phyloP scores from a whole-genome alignment of 2,888 invertebrate species.

The Trichogramma dendrolimi region DNA sequence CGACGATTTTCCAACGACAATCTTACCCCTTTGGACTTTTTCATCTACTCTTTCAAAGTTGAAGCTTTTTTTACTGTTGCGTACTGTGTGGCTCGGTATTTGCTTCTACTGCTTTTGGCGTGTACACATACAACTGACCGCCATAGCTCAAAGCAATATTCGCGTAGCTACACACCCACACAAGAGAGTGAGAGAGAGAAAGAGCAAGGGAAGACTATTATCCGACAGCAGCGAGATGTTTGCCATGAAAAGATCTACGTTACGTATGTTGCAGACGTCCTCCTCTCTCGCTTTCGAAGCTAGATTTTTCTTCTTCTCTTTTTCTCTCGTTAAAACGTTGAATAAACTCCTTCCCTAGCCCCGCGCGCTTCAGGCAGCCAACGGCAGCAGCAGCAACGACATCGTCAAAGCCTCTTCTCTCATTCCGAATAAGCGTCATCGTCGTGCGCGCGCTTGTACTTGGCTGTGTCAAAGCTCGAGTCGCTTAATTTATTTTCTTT shows the following conservation, averaged over 20 bases:
- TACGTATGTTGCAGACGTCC: neutral
- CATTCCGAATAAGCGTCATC: neutral
- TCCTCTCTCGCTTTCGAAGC: neutral
- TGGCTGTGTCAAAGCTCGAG: neutral
- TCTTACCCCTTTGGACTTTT: too few relatives aligned
- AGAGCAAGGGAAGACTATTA: constrained; percentile 6
- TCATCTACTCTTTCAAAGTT: too few relatives aligned
- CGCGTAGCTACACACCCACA: neutral
- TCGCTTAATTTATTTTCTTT: neutral
- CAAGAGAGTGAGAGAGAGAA: constrained; percentile 15
- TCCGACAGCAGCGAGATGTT: neutral
- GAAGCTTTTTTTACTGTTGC: too few relatives aligned
- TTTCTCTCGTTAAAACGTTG: constrained; percentile 13
- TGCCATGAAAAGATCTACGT: constrained; percentile 5
- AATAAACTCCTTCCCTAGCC: constrained; percentile 11
- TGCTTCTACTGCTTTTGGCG: too few relatives aligned
- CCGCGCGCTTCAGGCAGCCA: neutral
- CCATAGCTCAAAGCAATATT: too few relatives aligned
- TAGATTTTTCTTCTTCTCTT: neutral
- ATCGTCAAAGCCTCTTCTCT: neutral
- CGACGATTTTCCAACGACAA: too few relatives aligned
- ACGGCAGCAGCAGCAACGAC: constrained; percentile 6
- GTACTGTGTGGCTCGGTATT: too few relatives aligned
- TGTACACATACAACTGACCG: too few relatives aligned
- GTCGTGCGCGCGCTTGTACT: neutral